phyloP scores from a whole-genome alignment of 1,140 invertebrate species.

The Euborellia annulipes region DNA sequence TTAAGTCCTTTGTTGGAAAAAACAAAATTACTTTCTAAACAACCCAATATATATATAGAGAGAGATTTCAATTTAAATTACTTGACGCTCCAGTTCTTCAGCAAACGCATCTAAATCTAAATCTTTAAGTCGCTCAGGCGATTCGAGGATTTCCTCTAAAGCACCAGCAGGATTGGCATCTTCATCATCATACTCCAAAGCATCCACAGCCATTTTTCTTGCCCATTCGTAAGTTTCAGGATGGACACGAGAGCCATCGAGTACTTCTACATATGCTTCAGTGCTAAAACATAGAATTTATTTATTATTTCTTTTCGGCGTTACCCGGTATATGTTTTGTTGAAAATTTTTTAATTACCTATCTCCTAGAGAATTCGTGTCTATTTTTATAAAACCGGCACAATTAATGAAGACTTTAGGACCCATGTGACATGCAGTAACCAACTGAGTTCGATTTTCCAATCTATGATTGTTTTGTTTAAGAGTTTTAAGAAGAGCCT shows the following conservation, averaged over 20 bases:
- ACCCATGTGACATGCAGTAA: slow-evolving; percentile 91
- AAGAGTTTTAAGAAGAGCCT: slow-evolving; percentile 73
- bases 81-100: slow-evolving; percentile 88
- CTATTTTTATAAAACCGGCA: slow-evolving; percentile 98
- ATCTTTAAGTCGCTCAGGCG: slow-evolving; percentile 89
- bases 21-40: too few relatives aligned
- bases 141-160: slow-evolving; percentile 91
- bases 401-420: slow-evolving; percentile 99
- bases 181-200: slow-evolving; percentile 93
- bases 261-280: slow-evolving; percentile 86
- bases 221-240: slow-evolving; percentile 99
- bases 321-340: too few relatives aligned
- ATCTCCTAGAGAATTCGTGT: slow-evolving; percentile 86
- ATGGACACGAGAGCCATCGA: slow-evolving; percentile 95
- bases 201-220: slow-evolving; percentile 98
- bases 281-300: slow-evolving; percentile 39
- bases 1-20: too few relatives aligned
- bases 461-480: slow-evolving; percentile 87
- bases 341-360: slow-evolving; percentile 28
- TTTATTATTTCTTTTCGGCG: not conserved
- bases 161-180: slow-evolving; percentile 91
- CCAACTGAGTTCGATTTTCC: slow-evolving; percentile 88
- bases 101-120: slow-evolving; percentile 97
- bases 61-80: slow-evolving; percentile 14
- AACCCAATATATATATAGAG: not conserved